These are phyloP conservation scores for Anser cygnoides DNA, from an alignment of 2,113 vertebrate species.

Conservation along the genomic window DNA sequence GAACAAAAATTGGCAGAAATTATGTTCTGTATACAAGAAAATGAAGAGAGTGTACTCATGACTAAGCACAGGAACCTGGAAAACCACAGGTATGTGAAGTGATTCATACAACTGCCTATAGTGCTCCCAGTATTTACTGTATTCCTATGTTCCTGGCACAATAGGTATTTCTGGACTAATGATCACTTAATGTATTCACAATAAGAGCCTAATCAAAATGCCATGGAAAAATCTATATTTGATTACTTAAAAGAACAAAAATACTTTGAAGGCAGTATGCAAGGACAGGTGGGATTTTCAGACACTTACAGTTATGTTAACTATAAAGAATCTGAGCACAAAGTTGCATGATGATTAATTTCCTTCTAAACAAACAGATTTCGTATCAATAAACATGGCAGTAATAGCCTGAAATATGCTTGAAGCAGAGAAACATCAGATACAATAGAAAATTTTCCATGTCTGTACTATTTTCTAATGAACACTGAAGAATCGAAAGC, in stretches of 20 bases:
- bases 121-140: constrained; percentile 65
- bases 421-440: not conserved
- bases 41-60: constrained; percentile 68
- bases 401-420: not conserved
- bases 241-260: not conserved
- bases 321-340: not conserved
- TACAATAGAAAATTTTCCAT: not conserved
- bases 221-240: constrained; percentile 37
- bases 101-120: constrained; percentile 71
- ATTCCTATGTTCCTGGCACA: constrained; percentile 41
- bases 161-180: constrained; percentile 43
- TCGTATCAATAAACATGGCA: not conserved
- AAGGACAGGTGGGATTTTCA: not conserved
- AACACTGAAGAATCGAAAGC: not conserved
- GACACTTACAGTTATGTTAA: not conserved
- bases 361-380: not conserved
- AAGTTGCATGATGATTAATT: not conserved
- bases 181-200: constrained; percentile 46
- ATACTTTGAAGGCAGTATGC: not conserved
- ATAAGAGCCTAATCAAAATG: constrained; percentile 47
- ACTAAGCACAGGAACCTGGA: constrained; percentile 77
- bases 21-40: constrained; percentile 54
- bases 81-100: constrained; percentile 80
- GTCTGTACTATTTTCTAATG: not conserved
- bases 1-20: constrained; percentile 72